Evolutionary conservation across 92 coral and sea anemone genomes (phyloP).

Genomic region (Hydrozoanthus gracilis): DNA sequence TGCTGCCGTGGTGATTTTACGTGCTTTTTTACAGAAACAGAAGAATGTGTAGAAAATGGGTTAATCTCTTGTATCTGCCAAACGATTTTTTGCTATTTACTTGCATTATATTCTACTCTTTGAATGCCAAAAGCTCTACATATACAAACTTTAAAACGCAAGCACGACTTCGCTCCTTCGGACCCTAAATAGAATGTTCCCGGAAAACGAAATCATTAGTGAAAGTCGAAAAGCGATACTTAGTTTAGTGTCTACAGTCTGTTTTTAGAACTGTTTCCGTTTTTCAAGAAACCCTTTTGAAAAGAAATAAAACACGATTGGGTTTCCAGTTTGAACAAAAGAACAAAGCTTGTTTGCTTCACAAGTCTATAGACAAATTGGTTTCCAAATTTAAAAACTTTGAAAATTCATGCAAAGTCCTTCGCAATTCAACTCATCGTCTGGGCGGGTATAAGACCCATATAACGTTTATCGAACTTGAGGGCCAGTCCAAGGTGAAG

Average conservation of each 20-base stretch:
- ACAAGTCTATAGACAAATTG: not conserved
- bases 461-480: not conserved
- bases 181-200: not conserved
- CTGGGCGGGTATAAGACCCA: not conserved
- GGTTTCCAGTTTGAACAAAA: not conserved
- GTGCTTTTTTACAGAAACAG: not conserved
- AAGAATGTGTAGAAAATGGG: not conserved
- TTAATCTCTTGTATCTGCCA: not conserved
- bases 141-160: not conserved
- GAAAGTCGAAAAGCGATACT: not conserved
- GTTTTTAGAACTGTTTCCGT: conserved; percentile 1
- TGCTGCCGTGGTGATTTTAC: not conserved
- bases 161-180: not conserved
- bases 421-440: not conserved
- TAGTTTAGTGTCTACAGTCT: not conserved
- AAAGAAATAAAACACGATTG: not conserved
- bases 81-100: not conserved
- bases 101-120: not conserved
- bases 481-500: not conserved
- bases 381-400: not conserved
- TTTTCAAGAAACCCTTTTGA: not conserved
- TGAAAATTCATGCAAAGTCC: not conserved
- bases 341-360: not conserved
- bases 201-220: not conserved
- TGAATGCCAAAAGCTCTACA: not conserved